Percentiles rank a stretch among this genome's conserved stretches.
Conservation (phyloP, 1,140 invertebrate species). For the Neodiprion lecontei region DNA sequence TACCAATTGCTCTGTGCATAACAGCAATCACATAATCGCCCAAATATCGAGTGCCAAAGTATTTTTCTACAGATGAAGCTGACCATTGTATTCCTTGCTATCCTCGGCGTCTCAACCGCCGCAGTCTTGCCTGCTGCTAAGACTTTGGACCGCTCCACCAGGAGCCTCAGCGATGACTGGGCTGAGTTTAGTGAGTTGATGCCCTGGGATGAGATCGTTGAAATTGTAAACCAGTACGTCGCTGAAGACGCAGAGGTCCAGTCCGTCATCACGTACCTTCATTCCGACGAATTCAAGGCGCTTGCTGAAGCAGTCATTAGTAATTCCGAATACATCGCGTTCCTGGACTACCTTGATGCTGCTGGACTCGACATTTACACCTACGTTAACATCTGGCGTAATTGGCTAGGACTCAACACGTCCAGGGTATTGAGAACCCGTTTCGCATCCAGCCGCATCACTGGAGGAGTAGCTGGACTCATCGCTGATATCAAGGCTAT, state of each 20-base stretch:
- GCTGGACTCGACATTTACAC: constrained; percentile 19
- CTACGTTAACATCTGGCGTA: constrained; percentile 6
- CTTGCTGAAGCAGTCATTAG: constrained; percentile 9
- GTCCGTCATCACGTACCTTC: constrained; percentile 4
- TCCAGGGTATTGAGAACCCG: background rate
- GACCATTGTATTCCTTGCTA: background rate
- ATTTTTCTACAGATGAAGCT: background rate
- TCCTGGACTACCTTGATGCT: constrained; percentile 12
- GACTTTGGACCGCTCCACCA: background rate
- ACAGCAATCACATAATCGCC: background rate
- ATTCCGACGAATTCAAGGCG: constrained; percentile 11
- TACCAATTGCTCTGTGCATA: background rate
- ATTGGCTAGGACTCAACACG: background rate
- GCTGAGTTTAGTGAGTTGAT: background rate
- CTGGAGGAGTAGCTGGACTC: constrained; percentile 32
- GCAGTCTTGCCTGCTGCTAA: background rate
- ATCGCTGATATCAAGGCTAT: constrained; percentile 25
- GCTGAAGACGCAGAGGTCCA: constrained; percentile 19
- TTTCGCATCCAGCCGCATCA: constrained; percentile 10
- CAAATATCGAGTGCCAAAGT: background rate
- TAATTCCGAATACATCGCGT: constrained; percentile 19
- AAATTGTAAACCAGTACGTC: background rate
- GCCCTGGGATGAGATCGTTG: background rate
- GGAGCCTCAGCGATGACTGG: background rate
- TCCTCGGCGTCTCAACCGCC: background rate